Evolutionary conservation across 2,797 vertebrate genomes (phyloP).

Genomic region (Tangara arthus): DNA sequence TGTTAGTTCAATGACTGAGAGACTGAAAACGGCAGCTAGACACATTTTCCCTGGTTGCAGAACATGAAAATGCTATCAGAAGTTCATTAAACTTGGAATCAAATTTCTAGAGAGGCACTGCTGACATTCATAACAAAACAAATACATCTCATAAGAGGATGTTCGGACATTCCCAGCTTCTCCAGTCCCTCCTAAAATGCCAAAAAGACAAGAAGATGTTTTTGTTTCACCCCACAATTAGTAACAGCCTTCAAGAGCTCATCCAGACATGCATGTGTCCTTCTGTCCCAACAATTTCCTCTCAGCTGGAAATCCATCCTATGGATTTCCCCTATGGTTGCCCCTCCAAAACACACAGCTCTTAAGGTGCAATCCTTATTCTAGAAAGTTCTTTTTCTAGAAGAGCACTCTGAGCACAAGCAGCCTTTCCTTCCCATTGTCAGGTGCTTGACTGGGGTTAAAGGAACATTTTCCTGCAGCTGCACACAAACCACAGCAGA

Average conservation of each 20-base stretch:
- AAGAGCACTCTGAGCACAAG: neutral
- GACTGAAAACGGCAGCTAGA: neutral
- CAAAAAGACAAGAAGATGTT: neutral
- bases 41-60: neutral
- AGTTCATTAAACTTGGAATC: neutral
- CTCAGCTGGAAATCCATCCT: neutral
- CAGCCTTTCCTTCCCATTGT: neutral
- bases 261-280: neutral
- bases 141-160: neutral
- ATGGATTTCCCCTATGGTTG: neutral
- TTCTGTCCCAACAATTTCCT: neutral
- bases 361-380: neutral
- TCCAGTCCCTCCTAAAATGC: neutral
- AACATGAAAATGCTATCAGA: neutral
- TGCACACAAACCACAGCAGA: constrained; percentile 8
- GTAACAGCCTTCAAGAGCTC: neutral
- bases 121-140: neutral
- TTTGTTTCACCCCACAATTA: neutral
- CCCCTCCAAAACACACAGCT: neutral
- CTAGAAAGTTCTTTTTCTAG: neutral
- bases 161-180: neutral
- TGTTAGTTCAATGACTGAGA: neutral
- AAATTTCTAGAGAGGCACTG: neutral
- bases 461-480: constrained; percentile 20
- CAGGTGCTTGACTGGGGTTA: constrained; percentile 17